Evolutionary conservation across 2,113 vertebrate species (phyloP).

Genomic region (Brachypodius melanocephalos): DNA sequence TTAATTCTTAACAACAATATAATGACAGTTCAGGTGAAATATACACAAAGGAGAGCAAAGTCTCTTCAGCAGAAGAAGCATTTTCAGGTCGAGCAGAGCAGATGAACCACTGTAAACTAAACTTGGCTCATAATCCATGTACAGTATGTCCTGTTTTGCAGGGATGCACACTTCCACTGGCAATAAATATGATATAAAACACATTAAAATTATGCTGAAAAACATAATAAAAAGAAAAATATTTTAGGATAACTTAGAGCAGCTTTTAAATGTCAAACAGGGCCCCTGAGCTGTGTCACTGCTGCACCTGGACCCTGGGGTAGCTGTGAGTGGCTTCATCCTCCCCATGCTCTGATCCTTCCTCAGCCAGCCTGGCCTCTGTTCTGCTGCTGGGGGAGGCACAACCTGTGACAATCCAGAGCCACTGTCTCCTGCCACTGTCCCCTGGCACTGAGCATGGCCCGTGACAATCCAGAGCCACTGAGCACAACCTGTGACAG

Average conservation of each 20-base stretch:
- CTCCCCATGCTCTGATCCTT: rapidly evolving
- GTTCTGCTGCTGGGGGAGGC: not conserved
- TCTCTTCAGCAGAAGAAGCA: not conserved
- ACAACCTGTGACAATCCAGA: not conserved
- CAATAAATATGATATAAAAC: not conserved
- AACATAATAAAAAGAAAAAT: not conserved
- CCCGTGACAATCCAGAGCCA: too few species aligned
- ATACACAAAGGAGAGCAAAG: not conserved
- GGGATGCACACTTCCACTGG: not conserved
- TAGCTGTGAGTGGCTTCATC: not conserved
- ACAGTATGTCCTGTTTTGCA: not conserved
- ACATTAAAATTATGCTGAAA: not conserved
- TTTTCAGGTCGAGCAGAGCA: not conserved
- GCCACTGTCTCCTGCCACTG: too few species aligned
- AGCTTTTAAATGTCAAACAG: not conserved
- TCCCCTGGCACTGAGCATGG: too few species aligned
- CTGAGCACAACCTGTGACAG: too few species aligned
- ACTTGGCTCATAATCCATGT: not conserved
- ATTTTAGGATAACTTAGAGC: not conserved
- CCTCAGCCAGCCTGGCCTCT: not conserved
- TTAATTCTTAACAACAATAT: not conserved
- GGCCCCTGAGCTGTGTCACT: not conserved
- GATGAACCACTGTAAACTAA: not conserved
- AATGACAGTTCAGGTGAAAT: not conserved
- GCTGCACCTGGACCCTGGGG: not conserved